Evolutionary conservation across 2,113 vertebrate genomes (phyloP).

Genomic region (Scartelaos histophorus): DNA sequence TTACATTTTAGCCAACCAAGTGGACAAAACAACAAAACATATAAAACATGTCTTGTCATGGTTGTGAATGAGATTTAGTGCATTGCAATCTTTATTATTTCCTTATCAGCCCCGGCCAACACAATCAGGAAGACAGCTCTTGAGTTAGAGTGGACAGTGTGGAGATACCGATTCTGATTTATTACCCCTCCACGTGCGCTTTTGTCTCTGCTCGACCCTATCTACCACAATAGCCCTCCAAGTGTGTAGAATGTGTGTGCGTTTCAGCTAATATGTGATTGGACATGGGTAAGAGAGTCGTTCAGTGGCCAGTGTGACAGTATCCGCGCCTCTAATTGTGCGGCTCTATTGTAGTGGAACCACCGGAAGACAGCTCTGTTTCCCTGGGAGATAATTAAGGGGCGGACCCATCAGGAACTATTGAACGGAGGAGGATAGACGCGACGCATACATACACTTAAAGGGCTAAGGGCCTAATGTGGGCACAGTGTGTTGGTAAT

Average conservation of each 20-base stretch:
- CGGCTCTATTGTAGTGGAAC: constrained; percentile 76
- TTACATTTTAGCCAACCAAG: background rate
- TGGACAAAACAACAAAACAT: background rate
- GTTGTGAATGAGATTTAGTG: constrained; percentile 43
- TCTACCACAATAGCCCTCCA: background rate
- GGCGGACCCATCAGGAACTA: constrained; percentile 72
- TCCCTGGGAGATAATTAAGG: constrained; percentile 75
- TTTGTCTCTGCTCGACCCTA: background rate
- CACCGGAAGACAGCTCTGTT: constrained; percentile 73
- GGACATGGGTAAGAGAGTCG: constrained; percentile 42
- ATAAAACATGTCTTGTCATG: background rate
- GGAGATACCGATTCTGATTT: constrained; percentile 64
- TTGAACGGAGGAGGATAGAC: constrained; percentile 65
- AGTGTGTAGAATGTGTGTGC: constrained; percentile 21
- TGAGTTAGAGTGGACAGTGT: constrained; percentile 51
- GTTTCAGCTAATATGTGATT: background rate
- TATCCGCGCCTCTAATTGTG: constrained; percentile 71
- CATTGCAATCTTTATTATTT: constrained; percentile 56
- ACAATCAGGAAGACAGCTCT: constrained; percentile 71
- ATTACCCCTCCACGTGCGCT: constrained; percentile 42
- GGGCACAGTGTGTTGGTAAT: constrained; percentile 56
- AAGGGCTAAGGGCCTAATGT: constrained; percentile 23
- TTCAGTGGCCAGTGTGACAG: constrained; percentile 56
- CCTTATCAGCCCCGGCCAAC: constrained; percentile 59
- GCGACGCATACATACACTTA: constrained; percentile 26